Conservation (phyloP, 2,797 vertebrate genomes). For the Neosilurus hyrtlii region DNA sequence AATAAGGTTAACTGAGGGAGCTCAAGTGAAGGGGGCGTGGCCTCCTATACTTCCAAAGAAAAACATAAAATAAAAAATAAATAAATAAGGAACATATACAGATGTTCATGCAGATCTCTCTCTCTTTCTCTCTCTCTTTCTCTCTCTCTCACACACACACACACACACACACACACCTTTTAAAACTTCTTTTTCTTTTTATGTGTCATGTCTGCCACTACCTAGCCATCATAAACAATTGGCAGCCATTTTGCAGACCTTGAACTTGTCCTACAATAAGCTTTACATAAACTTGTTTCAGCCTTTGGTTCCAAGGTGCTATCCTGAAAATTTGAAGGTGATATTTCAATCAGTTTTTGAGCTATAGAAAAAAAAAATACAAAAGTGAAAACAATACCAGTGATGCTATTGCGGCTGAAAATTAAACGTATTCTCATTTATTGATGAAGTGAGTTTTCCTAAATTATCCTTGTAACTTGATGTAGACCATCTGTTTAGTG, state of each 20-base stretch:
- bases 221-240: no score
- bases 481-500: slow-evolving; percentile 3
- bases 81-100: not conserved
- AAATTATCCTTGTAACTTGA: not conserved
- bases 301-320: no score
- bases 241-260: no score
- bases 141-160: not conserved
- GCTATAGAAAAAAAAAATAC: no score
- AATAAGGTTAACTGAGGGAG: no score
- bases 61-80: not conserved
- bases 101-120: not conserved
- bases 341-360: no score
- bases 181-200: not conserved
- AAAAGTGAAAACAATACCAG: no score
- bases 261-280: no score
- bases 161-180: not conserved
- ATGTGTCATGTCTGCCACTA: not conserved
- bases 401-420: no score
- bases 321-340: no score
- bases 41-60: not conserved
- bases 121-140: slow-evolving; percentile 2
- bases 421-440: not conserved
- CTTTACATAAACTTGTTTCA: no score
- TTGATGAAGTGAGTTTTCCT: not conserved
- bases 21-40: not conserved